Percentiles rank a stretch among this genome's conserved stretches.
These are phyloP conservation scores for Polyommatus icarus DNA, from an alignment of 2,888 invertebrate species.

Conservation along the genomic window DNA sequence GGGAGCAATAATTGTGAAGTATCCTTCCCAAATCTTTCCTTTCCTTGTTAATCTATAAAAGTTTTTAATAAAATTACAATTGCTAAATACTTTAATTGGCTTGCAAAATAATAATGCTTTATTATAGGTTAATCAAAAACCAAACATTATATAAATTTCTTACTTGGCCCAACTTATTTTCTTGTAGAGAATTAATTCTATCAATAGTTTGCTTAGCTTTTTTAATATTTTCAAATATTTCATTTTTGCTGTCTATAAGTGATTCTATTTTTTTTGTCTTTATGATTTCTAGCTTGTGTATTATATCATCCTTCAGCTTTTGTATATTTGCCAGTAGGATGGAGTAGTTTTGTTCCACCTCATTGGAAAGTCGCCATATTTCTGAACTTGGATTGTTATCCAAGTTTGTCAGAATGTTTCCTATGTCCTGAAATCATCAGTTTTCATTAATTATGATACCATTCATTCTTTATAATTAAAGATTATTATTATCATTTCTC, in stretches of 20 bases:
- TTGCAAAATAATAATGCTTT: too few species aligned
- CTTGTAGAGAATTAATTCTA: conserved; percentile 46
- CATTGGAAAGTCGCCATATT: conserved; percentile 53
- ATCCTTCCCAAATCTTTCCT: too few species aligned
- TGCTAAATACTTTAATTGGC: too few species aligned
- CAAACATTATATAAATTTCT: not conserved
- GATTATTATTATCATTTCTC: not conserved
- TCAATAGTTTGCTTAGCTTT: conserved; percentile 48
- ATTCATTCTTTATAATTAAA: too few species aligned
- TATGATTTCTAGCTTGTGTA: conserved; percentile 55
- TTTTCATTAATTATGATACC: not conserved
- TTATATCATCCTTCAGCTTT: conserved; percentile 70
- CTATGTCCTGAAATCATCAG: conserved; percentile 58
- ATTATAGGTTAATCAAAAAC: too few species aligned
- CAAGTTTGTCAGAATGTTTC: conserved; percentile 60
- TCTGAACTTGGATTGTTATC: conserved; percentile 56
- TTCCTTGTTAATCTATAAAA: too few species aligned
- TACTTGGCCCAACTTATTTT: conserved; percentile 57
- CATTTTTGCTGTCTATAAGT: conserved; percentile 53
- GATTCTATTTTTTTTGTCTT: conserved; percentile 58
- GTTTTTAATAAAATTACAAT: too few species aligned
- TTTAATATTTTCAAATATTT: conserved; percentile 55
- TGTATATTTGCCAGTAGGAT: conserved; percentile 76
- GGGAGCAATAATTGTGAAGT: too few species aligned
- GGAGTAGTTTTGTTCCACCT: conserved; percentile 75